These are phyloP conservation scores for Aphidius gifuensis DNA, from an alignment of 1,140 invertebrate genomes.

Conservation along the genomic window DNA sequence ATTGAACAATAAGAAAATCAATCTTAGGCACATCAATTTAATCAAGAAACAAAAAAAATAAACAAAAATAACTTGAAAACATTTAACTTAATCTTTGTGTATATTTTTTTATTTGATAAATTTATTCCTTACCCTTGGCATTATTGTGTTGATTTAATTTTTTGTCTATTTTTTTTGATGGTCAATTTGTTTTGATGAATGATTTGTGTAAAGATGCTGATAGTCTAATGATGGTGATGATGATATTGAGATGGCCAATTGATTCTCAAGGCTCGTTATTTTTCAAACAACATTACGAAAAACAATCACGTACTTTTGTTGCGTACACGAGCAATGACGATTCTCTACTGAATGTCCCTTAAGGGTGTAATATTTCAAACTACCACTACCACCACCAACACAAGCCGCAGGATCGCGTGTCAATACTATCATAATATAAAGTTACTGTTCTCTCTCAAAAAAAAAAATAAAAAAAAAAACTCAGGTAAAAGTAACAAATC, in stretches of 20 bases:
- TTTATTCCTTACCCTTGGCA: conserved; percentile 39
- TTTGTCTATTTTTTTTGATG: too few relatives aligned
- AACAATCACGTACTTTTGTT: conserved; percentile 24
- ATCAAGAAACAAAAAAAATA: too few relatives aligned
- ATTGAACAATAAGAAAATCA: too few relatives aligned
- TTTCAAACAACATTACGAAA: conserved; percentile 14
- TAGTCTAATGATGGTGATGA: background rate
- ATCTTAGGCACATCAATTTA: too few relatives aligned
- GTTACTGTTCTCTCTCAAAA: background rate
- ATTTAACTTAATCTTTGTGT: too few relatives aligned
- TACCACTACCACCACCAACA: conserved; percentile 29
- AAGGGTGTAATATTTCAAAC: conserved; percentile 11
- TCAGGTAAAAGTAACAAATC: too few relatives aligned
- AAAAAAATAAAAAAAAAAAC: background rate
- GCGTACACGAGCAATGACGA: conserved; percentile 36
- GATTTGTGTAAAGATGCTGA: background rate
- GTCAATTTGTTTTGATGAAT: too few relatives aligned
- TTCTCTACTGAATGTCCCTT: conserved; percentile 38
- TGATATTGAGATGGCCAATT: conserved; percentile 33
- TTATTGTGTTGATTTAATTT: conserved; percentile 14
- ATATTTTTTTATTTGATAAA: background rate
- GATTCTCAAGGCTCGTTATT: conserved; percentile 32
- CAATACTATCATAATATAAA: conserved; percentile 12
- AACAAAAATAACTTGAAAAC: too few relatives aligned
- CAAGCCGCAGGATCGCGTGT: conserved; percentile 35